These are phyloP conservation scores for Phenganax subtilis DNA, from an alignment of 92 coral and sea anemone species.

Conservation along the genomic window DNA sequence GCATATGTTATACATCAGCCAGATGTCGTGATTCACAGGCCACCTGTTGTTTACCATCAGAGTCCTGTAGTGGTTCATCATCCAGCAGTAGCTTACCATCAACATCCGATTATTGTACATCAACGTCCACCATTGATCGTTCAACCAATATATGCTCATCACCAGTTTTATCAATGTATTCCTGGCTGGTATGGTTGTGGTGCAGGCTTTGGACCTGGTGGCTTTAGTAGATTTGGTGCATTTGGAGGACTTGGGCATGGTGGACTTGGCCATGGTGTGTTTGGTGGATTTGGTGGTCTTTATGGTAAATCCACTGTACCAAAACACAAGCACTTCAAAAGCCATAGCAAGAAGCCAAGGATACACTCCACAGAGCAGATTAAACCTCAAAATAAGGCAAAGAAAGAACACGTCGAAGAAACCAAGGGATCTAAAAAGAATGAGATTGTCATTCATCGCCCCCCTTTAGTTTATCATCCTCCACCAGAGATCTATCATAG, in stretches of 20 bases:
- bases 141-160: slow-evolving; percentile 78
- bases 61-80: slow-evolving; percentile 90
- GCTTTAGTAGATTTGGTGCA: slow-evolving; percentile 17
- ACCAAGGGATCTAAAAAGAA: slow-evolving; percentile 67
- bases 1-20: slow-evolving; percentile 85
- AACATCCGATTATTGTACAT: slow-evolving; percentile 82
- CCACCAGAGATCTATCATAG: slow-evolving; percentile 92
- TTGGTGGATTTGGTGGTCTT: slow-evolving; percentile 51
- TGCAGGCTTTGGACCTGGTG: slow-evolving; percentile 20
- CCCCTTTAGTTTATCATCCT: slow-evolving; percentile 85
- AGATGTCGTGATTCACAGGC: slow-evolving; percentile 92
- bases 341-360: slow-evolving; percentile 7
- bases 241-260: slow-evolving; percentile 22
- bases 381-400: not conserved
- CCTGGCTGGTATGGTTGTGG: slow-evolving; percentile 17
- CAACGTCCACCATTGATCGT: slow-evolving; percentile 86
- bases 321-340: slow-evolving; percentile 40
- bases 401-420: slow-evolving; percentile 14
- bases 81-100: slow-evolving; percentile 80
- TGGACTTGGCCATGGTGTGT: slow-evolving; percentile 50
- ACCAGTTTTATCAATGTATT: slow-evolving; percentile 20
- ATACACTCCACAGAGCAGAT: slow-evolving; percentile 4
- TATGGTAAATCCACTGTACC: slow-evolving; percentile 33
- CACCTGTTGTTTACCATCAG: slow-evolving; percentile 89
- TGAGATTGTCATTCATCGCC: slow-evolving; percentile 78